Evolutionary conservation across 2,113 vertebrate species (phyloP).

Genomic region (Micronycteris hirsuta): DNA sequence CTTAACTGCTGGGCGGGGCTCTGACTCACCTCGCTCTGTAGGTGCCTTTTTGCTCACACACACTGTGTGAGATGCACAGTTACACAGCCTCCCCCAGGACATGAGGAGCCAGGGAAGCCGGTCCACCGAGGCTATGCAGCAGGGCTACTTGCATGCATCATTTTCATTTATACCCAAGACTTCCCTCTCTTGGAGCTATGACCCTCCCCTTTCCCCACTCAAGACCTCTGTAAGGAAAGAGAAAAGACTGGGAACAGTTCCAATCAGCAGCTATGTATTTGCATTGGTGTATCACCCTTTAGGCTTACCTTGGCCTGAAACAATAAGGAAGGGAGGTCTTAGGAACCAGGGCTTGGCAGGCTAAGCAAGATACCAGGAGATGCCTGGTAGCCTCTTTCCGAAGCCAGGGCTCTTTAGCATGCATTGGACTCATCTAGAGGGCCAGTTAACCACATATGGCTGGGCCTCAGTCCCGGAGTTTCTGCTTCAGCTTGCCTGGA

Average conservation of each 20-base stretch:
- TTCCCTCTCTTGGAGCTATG: neutral
- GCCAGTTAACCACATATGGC: neutral
- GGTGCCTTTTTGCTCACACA: neutral
- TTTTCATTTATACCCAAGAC: neutral
- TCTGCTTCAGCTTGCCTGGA: neutral
- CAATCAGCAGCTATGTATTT: neutral
- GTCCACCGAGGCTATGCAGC: neutral
- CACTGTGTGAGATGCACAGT: neutral
- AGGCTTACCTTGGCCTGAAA: neutral
- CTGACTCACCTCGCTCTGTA: neutral
- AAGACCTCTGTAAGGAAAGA: neutral
- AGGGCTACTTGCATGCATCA: neutral
- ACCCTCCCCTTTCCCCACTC: neutral
- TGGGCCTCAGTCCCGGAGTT: fast-evolving
- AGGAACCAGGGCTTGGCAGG: neutral
- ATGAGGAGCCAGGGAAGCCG: neutral
- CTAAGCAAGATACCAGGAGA: neutral
- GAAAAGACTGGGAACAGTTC: neutral
- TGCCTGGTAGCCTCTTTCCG: neutral
- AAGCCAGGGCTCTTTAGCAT: neutral
- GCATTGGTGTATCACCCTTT: neutral
- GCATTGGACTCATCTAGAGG: neutral
- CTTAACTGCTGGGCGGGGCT: neutral
- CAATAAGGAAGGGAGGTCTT: neutral
- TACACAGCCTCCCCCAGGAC: no score